phyloP scores from a whole-genome alignment of 2,888 invertebrate genomes.

The Pecten maximus region DNA sequence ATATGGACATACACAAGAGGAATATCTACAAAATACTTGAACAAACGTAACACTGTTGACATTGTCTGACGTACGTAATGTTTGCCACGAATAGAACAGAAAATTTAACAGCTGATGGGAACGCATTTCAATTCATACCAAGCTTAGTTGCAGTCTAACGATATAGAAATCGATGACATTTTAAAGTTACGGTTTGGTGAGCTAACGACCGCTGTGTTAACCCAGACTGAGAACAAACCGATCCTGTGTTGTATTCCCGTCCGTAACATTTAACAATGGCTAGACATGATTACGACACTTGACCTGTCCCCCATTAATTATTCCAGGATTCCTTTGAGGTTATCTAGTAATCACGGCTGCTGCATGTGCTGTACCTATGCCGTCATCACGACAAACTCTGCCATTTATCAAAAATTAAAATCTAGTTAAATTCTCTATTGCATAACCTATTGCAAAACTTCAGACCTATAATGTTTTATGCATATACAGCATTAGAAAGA shows the following conservation, averaged over 20 bases:
- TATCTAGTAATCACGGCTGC: neutral
- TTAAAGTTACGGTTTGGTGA: neutral
- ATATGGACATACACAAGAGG: no score
- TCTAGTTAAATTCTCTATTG: neutral
- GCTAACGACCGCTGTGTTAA: neutral
- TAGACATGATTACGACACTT: neutral
- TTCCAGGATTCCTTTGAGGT: neutral
- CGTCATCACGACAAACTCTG: neutral
- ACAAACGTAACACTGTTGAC: no score
- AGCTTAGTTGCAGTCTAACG: neutral
- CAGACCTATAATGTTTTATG: neutral
- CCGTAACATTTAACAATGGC: neutral
- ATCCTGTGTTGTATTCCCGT: no score
- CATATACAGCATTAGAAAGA: neutral
- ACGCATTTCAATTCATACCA: neutral
- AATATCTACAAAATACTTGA: no score
- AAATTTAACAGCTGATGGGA: neutral
- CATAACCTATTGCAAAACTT: neutral
- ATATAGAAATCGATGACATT: neutral
- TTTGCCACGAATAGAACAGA: no score
- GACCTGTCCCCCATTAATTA: neutral
- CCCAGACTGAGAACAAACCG: neutral
- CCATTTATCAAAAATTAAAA: neutral
- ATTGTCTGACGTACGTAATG: no score
- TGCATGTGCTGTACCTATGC: neutral